Evolutionary conservation across 2,113 vertebrate species (phyloP).

Genomic region (Colinus virginianus): DNA sequence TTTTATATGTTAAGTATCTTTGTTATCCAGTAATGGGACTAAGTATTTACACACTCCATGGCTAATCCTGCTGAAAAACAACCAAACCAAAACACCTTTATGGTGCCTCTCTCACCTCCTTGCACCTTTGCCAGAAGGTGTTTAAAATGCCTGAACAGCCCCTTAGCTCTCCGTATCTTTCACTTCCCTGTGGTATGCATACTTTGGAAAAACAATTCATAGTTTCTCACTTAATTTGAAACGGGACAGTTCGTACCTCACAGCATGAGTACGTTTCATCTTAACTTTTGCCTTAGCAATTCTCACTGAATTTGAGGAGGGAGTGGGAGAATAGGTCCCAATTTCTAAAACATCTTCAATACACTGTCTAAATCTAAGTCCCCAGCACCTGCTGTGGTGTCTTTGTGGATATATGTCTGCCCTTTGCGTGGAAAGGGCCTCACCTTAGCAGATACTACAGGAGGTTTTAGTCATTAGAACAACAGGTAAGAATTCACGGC

Average conservation of each 20-base stretch:
- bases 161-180: no score
- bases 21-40: not conserved
- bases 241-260: not conserved
- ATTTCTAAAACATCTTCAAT: not conserved
- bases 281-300: not conserved
- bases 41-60: not conserved
- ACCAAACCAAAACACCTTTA: not conserved
- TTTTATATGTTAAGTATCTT: not conserved
- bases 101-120: no score
- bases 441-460: not conserved
- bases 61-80: not conserved
- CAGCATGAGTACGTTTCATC: not conserved
- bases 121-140: not conserved
- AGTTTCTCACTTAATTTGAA: not conserved
- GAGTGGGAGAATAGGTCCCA: not conserved
- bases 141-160: not conserved
- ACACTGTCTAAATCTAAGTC: not conserved
- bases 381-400: fast-evolving
- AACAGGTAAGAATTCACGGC: not conserved
- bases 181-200: fast-evolving
- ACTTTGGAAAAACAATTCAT: not conserved
- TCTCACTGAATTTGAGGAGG: not conserved
- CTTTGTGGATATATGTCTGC: not conserved
- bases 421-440: not conserved
- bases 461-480: not conserved